Conservation (phyloP, 2,113 vertebrate genomes). For the Oostethus manadensis region DNA sequence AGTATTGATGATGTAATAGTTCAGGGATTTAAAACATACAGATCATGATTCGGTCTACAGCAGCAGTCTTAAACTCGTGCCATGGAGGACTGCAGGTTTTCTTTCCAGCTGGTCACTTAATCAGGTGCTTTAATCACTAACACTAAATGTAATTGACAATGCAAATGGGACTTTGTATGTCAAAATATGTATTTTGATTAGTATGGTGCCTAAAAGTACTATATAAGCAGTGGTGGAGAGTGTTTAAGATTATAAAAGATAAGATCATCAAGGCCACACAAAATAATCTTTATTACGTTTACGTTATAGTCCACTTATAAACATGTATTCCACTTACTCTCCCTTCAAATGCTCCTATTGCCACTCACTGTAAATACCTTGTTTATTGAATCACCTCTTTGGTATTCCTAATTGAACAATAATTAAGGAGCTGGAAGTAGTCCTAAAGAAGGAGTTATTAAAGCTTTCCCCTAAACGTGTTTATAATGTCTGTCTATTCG, state of each 20-base stretch:
- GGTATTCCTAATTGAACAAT: conserved; percentile 66
- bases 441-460: conserved; percentile 58
- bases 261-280: not conserved
- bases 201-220: not conserved
- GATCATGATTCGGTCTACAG: no score
- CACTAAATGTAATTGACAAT: no score
- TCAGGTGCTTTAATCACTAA: no score
- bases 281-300: no score
- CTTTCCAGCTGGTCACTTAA: no score
- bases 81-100: no score
- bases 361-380: conserved; percentile 48
- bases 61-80: no score
- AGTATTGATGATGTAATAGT: not conserved
- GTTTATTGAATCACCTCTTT: conserved; percentile 62
- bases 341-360: conserved; percentile 23
- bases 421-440: conserved; percentile 60
- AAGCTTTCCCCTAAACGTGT: conserved; percentile 52
- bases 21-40: no score
- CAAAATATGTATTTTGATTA: no score
- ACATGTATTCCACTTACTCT: not conserved
- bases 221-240: not conserved
- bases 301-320: not conserved
- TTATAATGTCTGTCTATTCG: conserved; percentile 43
- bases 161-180: no score
- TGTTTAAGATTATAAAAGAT: not conserved